These are phyloP conservation scores for Plebejus argus DNA, from an alignment of 2,888 invertebrate genomes.

Conservation along the genomic window DNA sequence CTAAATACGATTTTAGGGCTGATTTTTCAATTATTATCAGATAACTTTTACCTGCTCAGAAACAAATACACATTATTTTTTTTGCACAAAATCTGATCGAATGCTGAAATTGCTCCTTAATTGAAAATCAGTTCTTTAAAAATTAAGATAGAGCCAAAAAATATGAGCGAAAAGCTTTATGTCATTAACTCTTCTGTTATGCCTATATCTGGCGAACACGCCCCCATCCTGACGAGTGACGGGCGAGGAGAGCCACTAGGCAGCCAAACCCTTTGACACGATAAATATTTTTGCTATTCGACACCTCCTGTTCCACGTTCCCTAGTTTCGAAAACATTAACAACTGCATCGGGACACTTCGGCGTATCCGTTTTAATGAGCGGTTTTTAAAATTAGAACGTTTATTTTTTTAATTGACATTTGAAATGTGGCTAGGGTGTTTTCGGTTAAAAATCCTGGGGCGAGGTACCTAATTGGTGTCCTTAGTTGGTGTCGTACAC, in stretches of 20 bases:
- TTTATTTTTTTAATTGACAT: slow-evolving; percentile 55
- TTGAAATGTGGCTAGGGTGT: slow-evolving; percentile 35
- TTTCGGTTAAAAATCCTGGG: slow-evolving; percentile 20
- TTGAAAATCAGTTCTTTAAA: too few relatives aligned
- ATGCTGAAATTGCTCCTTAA: too few relatives aligned
- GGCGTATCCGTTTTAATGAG: slow-evolving; percentile 61
- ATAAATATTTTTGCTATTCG: slow-evolving; percentile 69
- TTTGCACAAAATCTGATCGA: too few relatives aligned
- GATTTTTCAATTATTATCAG: too few relatives aligned
- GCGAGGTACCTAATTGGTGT: slow-evolving; percentile 41
- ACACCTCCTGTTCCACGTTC: slow-evolving; percentile 54
- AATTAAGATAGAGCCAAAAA: too few relatives aligned
- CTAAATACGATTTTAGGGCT: too few relatives aligned
- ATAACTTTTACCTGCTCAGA: too few relatives aligned
- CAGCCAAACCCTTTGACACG: slow-evolving; percentile 64
- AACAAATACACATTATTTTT: too few relatives aligned
- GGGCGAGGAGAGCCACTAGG: slow-evolving; percentile 47
- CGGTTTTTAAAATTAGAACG: slow-evolving; percentile 56
- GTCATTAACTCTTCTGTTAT: slow-evolving; percentile 23
- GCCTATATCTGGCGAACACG: slow-evolving; percentile 41
- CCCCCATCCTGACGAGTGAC: slow-evolving; percentile 51
- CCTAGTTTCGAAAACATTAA: slow-evolving; percentile 45
- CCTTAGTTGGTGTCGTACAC: slow-evolving; percentile 37
- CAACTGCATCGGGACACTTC: slow-evolving; percentile 46
- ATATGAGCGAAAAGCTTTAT: background rate